Evolutionary conservation across 2,797 vertebrate species (phyloP).

Genomic region (Gastrophryne carolinensis): DNA sequence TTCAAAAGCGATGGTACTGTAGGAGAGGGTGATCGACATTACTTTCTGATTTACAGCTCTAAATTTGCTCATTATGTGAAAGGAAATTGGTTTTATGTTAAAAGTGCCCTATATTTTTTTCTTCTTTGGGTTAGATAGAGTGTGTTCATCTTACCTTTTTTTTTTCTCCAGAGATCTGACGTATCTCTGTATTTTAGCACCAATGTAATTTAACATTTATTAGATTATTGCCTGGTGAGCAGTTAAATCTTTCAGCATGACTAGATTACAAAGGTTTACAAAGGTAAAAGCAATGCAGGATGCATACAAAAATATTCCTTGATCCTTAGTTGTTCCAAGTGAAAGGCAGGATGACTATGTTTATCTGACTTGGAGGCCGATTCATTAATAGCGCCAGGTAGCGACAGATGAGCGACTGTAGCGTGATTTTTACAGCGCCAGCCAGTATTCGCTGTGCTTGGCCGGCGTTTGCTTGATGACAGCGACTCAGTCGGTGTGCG

Average conservation of each 20-base stretch:
- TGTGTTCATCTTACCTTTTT: background rate
- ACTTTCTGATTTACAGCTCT: constrained; percentile 20
- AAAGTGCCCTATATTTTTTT: constrained; percentile 8
- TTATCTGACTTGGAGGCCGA: too few species aligned
- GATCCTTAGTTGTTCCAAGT: background rate
- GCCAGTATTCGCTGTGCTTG: too few species aligned
- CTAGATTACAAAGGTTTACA: constrained; percentile 1
- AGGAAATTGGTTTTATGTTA: constrained; percentile 9
- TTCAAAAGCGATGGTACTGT: constrained; percentile 2
- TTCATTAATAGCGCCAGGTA: too few species aligned
- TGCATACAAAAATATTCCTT: background rate
- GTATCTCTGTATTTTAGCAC: background rate
- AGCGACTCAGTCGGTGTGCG: too few species aligned
- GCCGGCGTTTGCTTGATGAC: too few species aligned
- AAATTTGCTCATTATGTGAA: constrained; percentile 3
- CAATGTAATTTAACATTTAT: constrained; percentile 24
- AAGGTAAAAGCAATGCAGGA: background rate
- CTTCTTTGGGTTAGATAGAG: constrained; percentile 1
- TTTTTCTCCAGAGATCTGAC: background rate
- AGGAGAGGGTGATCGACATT: constrained; percentile 2
- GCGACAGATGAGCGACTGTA: too few species aligned
- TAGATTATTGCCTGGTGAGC: background rate
- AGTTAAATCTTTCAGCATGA: constrained; percentile 1
- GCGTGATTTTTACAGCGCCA: too few species aligned
- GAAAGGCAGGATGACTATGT: background rate